phyloP scores from a whole-genome alignment of 2,113 vertebrate genomes.

The Semnornis frantzii region DNA sequence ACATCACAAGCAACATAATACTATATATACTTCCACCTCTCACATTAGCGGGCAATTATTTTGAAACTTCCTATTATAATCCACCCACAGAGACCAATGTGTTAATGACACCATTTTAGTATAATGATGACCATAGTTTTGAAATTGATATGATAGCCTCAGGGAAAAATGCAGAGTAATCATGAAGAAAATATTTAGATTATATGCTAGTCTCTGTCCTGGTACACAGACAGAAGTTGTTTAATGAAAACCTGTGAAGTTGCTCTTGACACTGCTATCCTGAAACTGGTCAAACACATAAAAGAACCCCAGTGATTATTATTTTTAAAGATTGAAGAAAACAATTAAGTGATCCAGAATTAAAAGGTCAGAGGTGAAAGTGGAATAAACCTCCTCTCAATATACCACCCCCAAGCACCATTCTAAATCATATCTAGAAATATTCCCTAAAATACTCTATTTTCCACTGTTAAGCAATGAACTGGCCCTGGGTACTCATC shows the following conservation, averaged over 20 bases:
- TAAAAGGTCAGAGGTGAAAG: background rate
- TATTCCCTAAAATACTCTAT: background rate
- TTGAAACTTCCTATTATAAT: conserved; percentile 66
- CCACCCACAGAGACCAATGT: conserved; percentile 58
- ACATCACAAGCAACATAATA: conserved; percentile 64
- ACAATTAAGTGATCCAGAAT: background rate
- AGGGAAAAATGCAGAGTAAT: conserved; percentile 38
- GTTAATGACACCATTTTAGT: conserved; percentile 63
- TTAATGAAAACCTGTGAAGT: background rate
- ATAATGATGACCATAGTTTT: conserved; percentile 50
- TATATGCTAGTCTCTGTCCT: background rate
- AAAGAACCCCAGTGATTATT: background rate
- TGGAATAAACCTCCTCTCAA: background rate
- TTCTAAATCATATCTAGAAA: background rate
- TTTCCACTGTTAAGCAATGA: background rate
- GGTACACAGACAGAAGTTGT: background rate
- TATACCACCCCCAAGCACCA: background rate
- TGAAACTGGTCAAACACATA: background rate
- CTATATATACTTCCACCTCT: conserved; percentile 71
- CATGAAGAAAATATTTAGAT: background rate
- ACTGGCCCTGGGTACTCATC: background rate
- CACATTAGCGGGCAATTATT: conserved; percentile 75
- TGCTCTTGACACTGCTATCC: background rate
- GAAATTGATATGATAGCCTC: conserved; percentile 57
- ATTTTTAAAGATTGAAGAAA: background rate